A percentile compares a stretch with the other conserved stretches of the same genome.
Conservation (phyloP, 2,113 vertebrate genomes). For the Passer montanus region DNA sequence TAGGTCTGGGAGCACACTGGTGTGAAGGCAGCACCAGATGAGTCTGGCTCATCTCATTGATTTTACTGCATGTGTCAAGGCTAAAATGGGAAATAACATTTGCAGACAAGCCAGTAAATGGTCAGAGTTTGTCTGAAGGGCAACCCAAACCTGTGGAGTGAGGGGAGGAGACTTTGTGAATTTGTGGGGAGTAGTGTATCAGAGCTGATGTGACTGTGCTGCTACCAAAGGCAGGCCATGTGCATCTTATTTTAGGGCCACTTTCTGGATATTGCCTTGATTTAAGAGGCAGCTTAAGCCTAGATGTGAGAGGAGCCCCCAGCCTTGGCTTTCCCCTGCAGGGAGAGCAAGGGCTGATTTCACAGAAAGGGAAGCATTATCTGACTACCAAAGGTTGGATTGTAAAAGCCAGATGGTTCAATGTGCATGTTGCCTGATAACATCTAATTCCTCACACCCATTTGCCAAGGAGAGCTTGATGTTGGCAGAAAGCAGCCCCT, state of each 20-base stretch:
- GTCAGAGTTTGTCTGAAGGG: not conserved
- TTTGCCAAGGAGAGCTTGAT: not conserved
- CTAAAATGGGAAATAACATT: not conserved
- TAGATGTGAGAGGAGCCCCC: not conserved
- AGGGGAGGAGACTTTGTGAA: not conserved
- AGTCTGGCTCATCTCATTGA: not conserved
- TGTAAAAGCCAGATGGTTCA: not conserved
- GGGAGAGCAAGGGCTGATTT: not conserved
- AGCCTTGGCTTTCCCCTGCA: not conserved
- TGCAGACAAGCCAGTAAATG: not conserved
- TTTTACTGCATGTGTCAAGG: fast-evolving
- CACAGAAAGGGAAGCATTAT: not conserved
- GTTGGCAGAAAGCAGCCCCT: not conserved
- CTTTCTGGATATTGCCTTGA: not conserved
- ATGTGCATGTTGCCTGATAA: fast-evolving
- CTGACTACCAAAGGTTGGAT: not conserved
- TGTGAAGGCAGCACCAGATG: not conserved
- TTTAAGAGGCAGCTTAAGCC: not conserved
- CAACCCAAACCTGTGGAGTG: fast-evolving
- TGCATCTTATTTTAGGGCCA: not conserved
- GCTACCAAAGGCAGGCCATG: not conserved
- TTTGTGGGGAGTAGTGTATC: not conserved
- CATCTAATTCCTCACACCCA: not conserved
- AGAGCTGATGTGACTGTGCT: not conserved
- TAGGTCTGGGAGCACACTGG: not conserved